Conservation (phyloP, 1,140 invertebrate species). For the Atta cephalotes region DNA sequence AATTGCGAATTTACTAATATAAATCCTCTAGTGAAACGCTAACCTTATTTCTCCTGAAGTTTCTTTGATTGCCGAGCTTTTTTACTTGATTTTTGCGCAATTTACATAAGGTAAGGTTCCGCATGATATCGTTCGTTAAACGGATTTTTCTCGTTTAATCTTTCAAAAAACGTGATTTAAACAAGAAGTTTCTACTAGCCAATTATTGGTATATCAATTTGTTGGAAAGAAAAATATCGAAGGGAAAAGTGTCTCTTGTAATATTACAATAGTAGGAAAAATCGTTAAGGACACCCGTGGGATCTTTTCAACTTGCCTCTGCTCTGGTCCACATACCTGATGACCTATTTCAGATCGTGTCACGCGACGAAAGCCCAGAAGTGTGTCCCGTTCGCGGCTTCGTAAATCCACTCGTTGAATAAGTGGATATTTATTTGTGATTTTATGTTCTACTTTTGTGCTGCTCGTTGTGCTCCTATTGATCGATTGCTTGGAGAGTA, state of each 20-base stretch:
- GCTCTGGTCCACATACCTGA: not conserved
- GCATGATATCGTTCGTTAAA: constrained; percentile 1
- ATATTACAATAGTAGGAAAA: not conserved
- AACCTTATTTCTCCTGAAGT: not conserved
- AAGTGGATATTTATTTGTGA: constrained; percentile 65
- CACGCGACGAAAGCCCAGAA: constrained; percentile 68
- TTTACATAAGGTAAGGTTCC: not conserved
- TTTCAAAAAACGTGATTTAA: not conserved
- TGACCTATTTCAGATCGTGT: constrained; percentile 56
- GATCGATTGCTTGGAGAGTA: not conserved
- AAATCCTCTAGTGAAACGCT: not conserved
- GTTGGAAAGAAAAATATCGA: not conserved
- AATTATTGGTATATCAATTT: constrained; percentile 1
- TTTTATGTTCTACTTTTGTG: constrained; percentile 5
- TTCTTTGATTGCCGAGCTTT: constrained; percentile 1
- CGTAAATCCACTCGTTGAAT: constrained; percentile 57
- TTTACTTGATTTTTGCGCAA: constrained; percentile 3
- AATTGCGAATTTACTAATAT: not conserved
- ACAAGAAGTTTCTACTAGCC: not conserved
- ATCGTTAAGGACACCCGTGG: not conserved
- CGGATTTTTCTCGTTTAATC: not conserved
- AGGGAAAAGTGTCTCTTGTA: not conserved
- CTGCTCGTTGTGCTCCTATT: not conserved
- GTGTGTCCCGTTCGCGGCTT: constrained; percentile 62
- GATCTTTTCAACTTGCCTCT: not conserved